phyloP scores from a whole-genome alignment of 92 coral and sea anemone species.

The Metridium senile region DNA sequence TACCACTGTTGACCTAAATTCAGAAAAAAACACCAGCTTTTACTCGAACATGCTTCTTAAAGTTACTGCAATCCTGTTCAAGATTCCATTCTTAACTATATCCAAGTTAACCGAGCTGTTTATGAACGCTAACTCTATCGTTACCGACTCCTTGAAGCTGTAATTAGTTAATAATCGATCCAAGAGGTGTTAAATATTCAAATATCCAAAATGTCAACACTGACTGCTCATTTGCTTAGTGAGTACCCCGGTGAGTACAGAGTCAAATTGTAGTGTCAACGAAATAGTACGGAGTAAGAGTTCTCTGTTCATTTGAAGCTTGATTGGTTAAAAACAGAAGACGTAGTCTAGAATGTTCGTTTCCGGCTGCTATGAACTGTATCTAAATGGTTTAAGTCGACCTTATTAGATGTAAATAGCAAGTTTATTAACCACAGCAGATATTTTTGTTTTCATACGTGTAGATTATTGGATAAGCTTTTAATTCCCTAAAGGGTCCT shows the following conservation, averaged over 20 bases:
- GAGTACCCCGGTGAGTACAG: background rate
- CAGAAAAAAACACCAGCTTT: too few species aligned
- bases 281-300: background rate
- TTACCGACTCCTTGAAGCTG: background rate
- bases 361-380: background rate
- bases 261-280: background rate
- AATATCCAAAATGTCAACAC: slow-evolving; percentile 2
- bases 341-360: slow-evolving; percentile 2
- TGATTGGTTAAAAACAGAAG: background rate
- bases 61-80: too few species aligned
- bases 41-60: too few species aligned
- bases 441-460: background rate
- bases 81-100: too few species aligned
- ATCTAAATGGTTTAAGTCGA: background rate
- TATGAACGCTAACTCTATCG: background rate
- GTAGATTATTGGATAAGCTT: background rate
- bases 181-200: background rate
- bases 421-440: background rate
- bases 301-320: slow-evolving; percentile 7
- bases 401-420: background rate
- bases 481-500: background rate
- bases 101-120: background rate
- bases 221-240: background rate
- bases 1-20: too few species aligned
- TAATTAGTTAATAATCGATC: background rate